phyloP scores from a whole-genome alignment of 2,113 vertebrate genomes.

The Paralichthys olivaceus region DNA sequence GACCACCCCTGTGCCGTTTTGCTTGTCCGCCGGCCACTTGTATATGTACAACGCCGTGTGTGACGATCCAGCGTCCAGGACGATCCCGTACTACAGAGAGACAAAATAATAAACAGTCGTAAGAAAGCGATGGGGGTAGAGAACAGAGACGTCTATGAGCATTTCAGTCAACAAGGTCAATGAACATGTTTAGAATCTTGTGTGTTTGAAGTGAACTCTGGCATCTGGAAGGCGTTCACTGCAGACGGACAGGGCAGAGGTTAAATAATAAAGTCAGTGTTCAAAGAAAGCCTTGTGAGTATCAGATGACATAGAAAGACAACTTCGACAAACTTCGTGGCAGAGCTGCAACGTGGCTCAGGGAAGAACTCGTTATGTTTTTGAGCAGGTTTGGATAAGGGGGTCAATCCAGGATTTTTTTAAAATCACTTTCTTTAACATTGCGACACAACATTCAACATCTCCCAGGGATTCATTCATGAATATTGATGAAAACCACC shows the following conservation, averaged over 20 bases:
- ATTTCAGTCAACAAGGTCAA: not conserved
- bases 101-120: not conserved
- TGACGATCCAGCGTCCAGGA: constrained; percentile 91
- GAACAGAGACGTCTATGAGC: not conserved
- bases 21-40: constrained; percentile 87
- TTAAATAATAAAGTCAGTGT: not conserved
- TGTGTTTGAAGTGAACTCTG: not conserved
- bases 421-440: too few relatives aligned
- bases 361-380: too few relatives aligned
- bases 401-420: too few relatives aligned
- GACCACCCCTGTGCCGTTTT: constrained; percentile 88
- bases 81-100: constrained; percentile 87
- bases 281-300: not conserved
- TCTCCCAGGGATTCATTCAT: too few relatives aligned
- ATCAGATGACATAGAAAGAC: too few relatives aligned
- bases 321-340: too few relatives aligned
- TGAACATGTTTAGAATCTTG: not conserved
- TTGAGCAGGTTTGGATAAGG: too few relatives aligned
- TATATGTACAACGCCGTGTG: constrained; percentile 91
- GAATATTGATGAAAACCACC: too few relatives aligned
- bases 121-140: not conserved
- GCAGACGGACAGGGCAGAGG: not conserved
- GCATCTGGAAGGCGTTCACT: constrained; percentile 3
- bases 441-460: too few relatives aligned
- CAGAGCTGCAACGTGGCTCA: too few relatives aligned